These are phyloP conservation scores for Drosophila anomelani DNA, from an alignment of 2,888 invertebrate genomes.

Conservation along the genomic window DNA sequence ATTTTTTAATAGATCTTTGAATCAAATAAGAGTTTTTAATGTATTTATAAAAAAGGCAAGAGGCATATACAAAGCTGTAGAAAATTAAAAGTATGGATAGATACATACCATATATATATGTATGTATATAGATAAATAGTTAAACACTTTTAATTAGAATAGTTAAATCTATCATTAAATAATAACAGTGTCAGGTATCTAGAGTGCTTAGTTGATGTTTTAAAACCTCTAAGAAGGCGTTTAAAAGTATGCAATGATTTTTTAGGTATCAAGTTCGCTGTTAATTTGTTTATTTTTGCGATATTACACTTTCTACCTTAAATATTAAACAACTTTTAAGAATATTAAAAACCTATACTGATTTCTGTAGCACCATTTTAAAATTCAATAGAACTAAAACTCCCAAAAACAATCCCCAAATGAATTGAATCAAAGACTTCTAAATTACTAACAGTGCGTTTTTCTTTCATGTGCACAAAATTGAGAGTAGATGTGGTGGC, in stretches of 20 bases:
- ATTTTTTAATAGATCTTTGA: background rate
- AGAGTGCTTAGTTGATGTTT: too few relatives aligned
- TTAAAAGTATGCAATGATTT: too few relatives aligned
- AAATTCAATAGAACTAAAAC: background rate
- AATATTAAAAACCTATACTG: too few relatives aligned
- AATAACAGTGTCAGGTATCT: background rate
- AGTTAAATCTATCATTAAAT: background rate
- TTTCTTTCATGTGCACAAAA: slow-evolving; percentile 11
- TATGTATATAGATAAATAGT: background rate
- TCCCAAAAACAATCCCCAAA: background rate
- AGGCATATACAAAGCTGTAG: background rate
- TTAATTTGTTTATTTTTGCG: too few relatives aligned
- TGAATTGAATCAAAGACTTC: background rate
- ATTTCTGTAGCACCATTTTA: background rate
- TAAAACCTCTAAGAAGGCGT: too few relatives aligned
- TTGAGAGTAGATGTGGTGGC: slow-evolving; percentile 1
- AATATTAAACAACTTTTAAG: too few relatives aligned
- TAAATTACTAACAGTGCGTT: fast-evolving
- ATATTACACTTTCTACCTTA: too few relatives aligned
- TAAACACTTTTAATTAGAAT: background rate
- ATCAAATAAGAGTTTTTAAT: background rate
- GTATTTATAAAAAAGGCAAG: background rate
- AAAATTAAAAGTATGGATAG: too few relatives aligned
- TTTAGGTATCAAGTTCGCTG: background rate
- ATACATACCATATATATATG: too few relatives aligned